phyloP scores from a whole-genome alignment of 2,888 invertebrate genomes.

The Cataglyphis altisquamis region DNA sequence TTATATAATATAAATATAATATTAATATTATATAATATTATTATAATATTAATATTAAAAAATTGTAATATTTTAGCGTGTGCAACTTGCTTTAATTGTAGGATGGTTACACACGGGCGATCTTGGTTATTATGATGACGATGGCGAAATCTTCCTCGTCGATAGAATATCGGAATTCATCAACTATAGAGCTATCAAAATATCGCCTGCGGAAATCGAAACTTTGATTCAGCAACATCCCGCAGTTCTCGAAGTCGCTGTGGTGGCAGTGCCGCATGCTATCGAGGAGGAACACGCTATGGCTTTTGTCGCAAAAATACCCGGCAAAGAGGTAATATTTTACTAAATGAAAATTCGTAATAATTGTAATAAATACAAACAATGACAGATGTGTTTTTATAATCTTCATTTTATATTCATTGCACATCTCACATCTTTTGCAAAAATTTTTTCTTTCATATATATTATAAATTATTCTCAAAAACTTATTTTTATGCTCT shows the following conservation, averaged over 20 bases:
- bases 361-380: neutral
- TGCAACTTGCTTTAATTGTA: conserved; percentile 36
- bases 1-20: too few species aligned
- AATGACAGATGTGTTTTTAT: neutral
- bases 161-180: conserved; percentile 80
- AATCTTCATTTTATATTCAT: neutral
- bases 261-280: conserved; percentile 72
- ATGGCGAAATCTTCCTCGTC: conserved; percentile 77
- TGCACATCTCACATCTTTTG: neutral
- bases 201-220: conserved; percentile 79
- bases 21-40: too few species aligned
- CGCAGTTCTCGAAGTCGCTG: conserved; percentile 74
- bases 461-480: neutral
- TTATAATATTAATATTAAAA: too few species aligned
- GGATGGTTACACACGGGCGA: conserved; percentile 80
- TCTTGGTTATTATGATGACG: conserved; percentile 77
- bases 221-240: conserved; percentile 72
- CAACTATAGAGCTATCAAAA: conserved; percentile 76
- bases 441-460: neutral
- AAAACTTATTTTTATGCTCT: neutral
- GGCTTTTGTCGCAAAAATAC: conserved; percentile 73
- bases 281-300: conserved; percentile 76
- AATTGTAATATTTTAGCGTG: neutral
- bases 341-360: neutral
- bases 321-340: conserved; percentile 57